These are phyloP conservation scores for Ochotona princeps DNA, from an alignment of 2,113 vertebrate genomes.

Conservation along the genomic window DNA sequence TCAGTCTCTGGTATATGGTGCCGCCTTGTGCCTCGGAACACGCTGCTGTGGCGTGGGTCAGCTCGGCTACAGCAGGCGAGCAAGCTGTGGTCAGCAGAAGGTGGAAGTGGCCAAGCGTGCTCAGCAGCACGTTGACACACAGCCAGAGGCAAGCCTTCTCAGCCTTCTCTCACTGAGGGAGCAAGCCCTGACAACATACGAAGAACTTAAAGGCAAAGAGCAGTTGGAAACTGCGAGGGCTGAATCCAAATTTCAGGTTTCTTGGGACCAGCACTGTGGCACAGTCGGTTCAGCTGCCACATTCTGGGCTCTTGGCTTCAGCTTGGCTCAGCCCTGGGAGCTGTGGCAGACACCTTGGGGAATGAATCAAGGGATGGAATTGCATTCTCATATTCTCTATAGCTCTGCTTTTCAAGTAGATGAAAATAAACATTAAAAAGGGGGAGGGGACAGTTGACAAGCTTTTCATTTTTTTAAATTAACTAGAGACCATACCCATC, in stretches of 20 bases:
- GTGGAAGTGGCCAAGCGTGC: not conserved
- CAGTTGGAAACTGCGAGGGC: not conserved
- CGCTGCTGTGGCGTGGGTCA: not conserved
- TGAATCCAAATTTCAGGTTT: not conserved
- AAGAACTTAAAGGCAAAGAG: not conserved
- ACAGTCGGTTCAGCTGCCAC: too few species aligned
- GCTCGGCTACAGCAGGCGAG: not conserved
- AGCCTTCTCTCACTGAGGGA: not conserved
- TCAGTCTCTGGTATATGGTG: too few species aligned
- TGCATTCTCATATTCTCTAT: too few species aligned
- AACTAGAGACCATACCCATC: too few species aligned
- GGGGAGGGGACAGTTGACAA: not conserved
- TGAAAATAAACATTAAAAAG: too few species aligned
- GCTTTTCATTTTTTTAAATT: not conserved
- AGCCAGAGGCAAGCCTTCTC: accelerated
- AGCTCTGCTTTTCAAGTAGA: too few species aligned
- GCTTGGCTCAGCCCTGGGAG: not conserved
- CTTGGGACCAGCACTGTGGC: not conserved
- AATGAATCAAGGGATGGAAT: too few species aligned
- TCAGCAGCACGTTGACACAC: not conserved
- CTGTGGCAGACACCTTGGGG: not conserved
- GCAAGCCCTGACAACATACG: not conserved
- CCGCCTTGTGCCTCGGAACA: not conserved
- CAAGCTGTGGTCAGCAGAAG: not conserved
- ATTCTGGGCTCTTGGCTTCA: too few species aligned